A percentile compares a stretch with the other conserved stretches of the same genome.
These are phyloP conservation scores for Catocala fraxini DNA, from an alignment of 2,888 invertebrate species.

Conservation along the genomic window DNA sequence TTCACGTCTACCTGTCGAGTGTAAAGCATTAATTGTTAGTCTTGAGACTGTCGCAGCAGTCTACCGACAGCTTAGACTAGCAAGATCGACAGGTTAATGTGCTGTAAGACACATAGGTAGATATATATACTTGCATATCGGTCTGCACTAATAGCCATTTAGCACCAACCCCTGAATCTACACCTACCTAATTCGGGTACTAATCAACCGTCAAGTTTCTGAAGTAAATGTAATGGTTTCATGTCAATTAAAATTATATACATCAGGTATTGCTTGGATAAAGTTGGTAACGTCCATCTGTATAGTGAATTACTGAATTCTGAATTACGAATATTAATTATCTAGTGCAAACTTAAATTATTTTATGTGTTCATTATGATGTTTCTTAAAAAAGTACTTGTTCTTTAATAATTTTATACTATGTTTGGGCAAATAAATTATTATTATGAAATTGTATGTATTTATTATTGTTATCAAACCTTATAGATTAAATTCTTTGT, in stretches of 20 bases:
- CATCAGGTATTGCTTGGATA: no score
- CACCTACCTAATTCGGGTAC: conserved; percentile 4
- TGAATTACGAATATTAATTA: no score
- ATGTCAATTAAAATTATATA: background rate
- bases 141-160: conserved; percentile 8
- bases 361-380: no score
- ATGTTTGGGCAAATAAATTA: no score
- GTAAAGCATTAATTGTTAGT: background rate
- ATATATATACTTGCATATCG: background rate
- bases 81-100: conserved; percentile 9
- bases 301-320: no score
- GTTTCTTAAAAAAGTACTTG: no score
- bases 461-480: no score
- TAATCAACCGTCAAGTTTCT: background rate
- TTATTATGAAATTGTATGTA: no score
- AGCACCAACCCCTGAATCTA: conserved; percentile 1
- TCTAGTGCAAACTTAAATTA: no score
- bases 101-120: background rate
- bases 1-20: background rate
- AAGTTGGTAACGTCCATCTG: no score
- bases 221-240: background rate
- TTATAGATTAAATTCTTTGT: no score
- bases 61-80: background rate
- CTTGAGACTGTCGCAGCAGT: background rate
- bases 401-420: no score